Percentiles rank a stretch among this genome's conserved stretches.
These are phyloP conservation scores for Blera fallax DNA, from an alignment of 2,888 invertebrate genomes.

Conservation along the genomic window DNA sequence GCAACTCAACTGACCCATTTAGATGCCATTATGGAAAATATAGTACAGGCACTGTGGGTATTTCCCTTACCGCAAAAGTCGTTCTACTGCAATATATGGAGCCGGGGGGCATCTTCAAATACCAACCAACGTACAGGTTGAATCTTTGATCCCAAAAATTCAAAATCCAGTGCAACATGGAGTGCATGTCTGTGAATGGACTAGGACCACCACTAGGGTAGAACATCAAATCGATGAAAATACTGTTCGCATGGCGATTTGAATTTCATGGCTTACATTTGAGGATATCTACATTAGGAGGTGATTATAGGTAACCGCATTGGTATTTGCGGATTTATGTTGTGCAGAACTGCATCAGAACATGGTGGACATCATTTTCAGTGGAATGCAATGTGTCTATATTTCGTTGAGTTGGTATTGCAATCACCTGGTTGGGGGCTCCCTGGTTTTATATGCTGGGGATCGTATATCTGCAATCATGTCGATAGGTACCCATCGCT, in stretches of 20 bases:
- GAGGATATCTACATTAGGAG: background rate
- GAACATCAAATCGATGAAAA: background rate
- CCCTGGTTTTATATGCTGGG: background rate
- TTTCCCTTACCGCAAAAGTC: background rate
- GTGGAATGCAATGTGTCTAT: background rate
- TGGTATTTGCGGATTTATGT: slow-evolving; percentile 9
- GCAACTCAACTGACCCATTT: background rate
- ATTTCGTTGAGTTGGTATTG: background rate
- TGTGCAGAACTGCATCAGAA: background rate
- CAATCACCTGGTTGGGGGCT: background rate
- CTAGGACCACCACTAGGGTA: background rate
- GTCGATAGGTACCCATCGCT: too few relatives aligned
- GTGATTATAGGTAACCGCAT: slow-evolving; percentile 6
- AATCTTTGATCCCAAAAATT: background rate
- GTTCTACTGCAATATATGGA: background rate
- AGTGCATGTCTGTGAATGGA: background rate
- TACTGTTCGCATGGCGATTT: background rate
- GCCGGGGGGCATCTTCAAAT: background rate
- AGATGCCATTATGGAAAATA: background rate
- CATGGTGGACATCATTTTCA: background rate
- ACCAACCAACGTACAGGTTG: background rate
- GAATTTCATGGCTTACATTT: slow-evolving; percentile 1
- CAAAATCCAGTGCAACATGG: background rate
- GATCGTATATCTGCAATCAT: too few relatives aligned
- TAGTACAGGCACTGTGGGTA: background rate